phyloP scores from a whole-genome alignment of 2,113 vertebrate genomes.

The Ardeotis arabs region DNA sequence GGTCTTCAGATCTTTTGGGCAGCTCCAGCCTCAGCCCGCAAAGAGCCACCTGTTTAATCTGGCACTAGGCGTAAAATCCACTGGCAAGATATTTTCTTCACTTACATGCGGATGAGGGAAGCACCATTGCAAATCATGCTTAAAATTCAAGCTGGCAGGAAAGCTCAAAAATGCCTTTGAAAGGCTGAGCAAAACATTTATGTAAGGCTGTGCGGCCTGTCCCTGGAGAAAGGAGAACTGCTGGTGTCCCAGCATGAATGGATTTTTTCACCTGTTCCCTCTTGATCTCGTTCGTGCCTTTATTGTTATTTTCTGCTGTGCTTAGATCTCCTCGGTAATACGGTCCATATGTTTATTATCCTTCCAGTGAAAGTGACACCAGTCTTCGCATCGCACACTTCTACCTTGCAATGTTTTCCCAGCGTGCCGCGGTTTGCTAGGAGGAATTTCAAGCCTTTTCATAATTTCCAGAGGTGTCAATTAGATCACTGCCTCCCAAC shows the following conservation, averaged over 20 bases:
- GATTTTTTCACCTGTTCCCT: not conserved
- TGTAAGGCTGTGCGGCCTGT: not conserved
- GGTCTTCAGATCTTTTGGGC: conserved; percentile 12
- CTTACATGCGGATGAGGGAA: not conserved
- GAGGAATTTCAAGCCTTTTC: conserved; percentile 32
- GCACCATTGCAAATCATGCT: not conserved
- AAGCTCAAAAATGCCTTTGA: conserved; percentile 39
- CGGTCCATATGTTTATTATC: conserved; percentile 23
- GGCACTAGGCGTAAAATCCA: not conserved
- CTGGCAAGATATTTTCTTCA: not conserved
- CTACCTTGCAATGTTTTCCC: not conserved
- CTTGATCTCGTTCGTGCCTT: not conserved
- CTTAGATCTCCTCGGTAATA: not conserved
- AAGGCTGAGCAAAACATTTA: conserved; percentile 35
- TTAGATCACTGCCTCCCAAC: conserved; percentile 15
- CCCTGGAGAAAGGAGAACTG: not conserved
- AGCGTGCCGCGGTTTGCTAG: not conserved
- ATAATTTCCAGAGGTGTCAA: conserved; percentile 25
- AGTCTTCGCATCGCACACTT: not conserved
- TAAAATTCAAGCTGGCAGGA: conserved; percentile 45
- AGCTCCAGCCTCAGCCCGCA: not conserved
- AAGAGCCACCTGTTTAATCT: not conserved
- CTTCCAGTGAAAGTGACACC: not conserved
- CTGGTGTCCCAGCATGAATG: not conserved
- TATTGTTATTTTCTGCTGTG: not conserved